Percentiles rank a stretch among this genome's conserved stretches.
Evolutionary conservation across 2,797 vertebrate species (phyloP).

Genomic region (Babyrousa celebensis): DNA sequence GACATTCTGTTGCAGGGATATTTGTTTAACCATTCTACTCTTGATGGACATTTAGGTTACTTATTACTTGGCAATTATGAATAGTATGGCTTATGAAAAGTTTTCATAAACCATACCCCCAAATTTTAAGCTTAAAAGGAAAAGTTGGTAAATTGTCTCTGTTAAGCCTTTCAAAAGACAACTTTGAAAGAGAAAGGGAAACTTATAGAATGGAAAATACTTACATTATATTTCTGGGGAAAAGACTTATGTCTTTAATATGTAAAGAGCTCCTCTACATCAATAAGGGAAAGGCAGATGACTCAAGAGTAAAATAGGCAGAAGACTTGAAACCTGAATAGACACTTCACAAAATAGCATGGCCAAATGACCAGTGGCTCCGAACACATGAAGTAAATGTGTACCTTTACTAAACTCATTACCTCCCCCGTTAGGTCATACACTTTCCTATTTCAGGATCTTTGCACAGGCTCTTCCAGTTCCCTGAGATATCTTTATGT

Average conservation of each 20-base stretch:
- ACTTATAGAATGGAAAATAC: neutral
- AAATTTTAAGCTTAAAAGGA: constrained; percentile 32
- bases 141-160: neutral
- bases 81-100: neutral
- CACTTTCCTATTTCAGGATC: constrained; percentile 22
- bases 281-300: constrained; percentile 18
- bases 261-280: neutral
- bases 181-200: constrained; percentile 1
- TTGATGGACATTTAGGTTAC: neutral
- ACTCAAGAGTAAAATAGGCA: constrained; percentile 4
- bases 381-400: neutral
- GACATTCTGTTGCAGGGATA: neutral
- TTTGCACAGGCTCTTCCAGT: neutral
- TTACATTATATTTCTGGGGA: neutral
- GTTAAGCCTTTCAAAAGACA: constrained; percentile 51
- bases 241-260: neutral
- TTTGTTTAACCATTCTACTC: neutral
- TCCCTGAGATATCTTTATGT: neutral
- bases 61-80: neutral
- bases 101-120: neutral
- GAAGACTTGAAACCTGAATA: constrained; percentile 9
- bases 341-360: neutral
- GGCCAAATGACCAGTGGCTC: neutral
- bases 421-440: neutral
- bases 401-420: constrained; percentile 12